phyloP scores from a whole-genome alignment of 1,140 invertebrate genomes.

The Periplaneta americana region DNA sequence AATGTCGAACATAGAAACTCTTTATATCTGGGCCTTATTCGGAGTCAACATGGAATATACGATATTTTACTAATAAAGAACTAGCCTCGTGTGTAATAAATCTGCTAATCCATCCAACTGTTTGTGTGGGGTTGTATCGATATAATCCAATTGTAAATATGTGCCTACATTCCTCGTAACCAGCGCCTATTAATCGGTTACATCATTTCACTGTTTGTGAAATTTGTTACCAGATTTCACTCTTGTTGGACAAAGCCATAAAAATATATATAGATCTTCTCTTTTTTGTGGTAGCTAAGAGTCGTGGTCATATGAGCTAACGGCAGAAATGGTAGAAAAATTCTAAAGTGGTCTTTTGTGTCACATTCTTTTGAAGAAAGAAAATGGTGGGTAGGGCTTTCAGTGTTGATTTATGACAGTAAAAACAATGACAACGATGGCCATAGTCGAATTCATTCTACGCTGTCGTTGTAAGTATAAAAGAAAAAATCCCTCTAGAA shows the following conservation, averaged over 20 bases:
- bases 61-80: no score
- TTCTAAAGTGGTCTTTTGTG: background rate
- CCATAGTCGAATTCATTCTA: background rate
- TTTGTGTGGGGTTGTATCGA: no score
- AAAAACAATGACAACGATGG: background rate
- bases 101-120: no score
- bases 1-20: no score
- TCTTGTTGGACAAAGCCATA: background rate
- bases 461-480: background rate
- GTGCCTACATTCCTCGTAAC: no score
- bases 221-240: background rate
- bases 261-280: background rate
- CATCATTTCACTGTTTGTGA: background rate
- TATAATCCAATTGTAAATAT: no score
- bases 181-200: no score
- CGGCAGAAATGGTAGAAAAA: background rate
- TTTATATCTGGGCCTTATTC: no score
- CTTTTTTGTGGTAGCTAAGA: background rate
- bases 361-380: background rate
- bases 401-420: background rate
- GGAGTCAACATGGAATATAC: no score
- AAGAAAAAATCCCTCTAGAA: no score
- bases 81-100: no score
- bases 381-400: background rate
- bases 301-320: background rate